Evolutionary conservation across 2,797 vertebrate genomes (phyloP).

Genomic region (Pachyuromys duprasi): DNA sequence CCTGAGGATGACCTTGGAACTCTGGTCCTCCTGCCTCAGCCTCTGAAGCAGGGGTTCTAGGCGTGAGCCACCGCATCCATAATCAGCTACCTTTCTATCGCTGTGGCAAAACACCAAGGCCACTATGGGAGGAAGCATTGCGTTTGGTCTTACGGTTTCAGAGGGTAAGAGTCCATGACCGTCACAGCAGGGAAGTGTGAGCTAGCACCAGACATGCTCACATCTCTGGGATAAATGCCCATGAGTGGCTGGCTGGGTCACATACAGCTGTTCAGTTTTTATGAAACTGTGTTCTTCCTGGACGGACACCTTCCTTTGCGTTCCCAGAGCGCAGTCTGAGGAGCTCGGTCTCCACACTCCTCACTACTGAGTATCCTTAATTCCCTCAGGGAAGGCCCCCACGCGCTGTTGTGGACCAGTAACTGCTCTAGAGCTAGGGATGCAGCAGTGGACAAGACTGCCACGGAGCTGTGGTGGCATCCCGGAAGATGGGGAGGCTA

Average conservation of each 20-base stretch:
- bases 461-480: background rate
- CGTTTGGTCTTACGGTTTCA: background rate
- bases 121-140: background rate
- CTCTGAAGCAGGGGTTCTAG: background rate
- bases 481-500: background rate
- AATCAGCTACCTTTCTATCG: background rate
- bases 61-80: background rate
- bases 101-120: background rate
- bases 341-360: background rate
- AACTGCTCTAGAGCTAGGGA: background rate
- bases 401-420: background rate
- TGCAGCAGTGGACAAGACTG: background rate
- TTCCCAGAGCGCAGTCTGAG: background rate
- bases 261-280: background rate
- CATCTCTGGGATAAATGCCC: background rate
- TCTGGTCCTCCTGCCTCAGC: background rate
- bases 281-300: background rate
- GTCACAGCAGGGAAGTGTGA: background rate
- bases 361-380: background rate
- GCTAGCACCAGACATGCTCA: background rate
- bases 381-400: background rate
- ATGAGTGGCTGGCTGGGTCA: background rate
- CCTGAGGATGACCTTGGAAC: background rate
- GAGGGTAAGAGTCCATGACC: background rate
- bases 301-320: background rate